Conservation (phyloP, 2,888 invertebrate genomes). For the Athalia circularis region DNA sequence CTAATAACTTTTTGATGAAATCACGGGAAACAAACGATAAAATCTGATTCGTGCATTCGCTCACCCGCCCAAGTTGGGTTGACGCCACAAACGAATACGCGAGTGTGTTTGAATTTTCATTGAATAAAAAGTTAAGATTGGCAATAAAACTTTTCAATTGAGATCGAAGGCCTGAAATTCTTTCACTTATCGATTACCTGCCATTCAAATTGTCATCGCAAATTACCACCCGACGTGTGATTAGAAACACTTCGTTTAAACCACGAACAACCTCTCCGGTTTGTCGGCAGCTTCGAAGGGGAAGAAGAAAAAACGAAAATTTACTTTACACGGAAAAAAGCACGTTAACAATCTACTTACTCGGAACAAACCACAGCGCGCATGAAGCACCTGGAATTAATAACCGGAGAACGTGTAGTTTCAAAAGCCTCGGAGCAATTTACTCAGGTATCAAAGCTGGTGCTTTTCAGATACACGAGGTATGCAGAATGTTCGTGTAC, state of each 20-base stretch:
- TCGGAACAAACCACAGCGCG: neutral
- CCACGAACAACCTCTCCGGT: no score
- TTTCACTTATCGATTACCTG: neutral
- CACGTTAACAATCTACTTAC: neutral
- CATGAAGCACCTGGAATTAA: neutral
- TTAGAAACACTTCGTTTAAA: no score
- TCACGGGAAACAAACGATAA: no score
- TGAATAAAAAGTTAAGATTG: constrained; percentile 23
- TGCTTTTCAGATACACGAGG: neutral
- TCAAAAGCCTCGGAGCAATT: neutral
- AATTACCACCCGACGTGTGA: no score
- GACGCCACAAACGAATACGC: neutral
- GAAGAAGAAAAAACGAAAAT: no score
- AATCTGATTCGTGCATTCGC: neutral
- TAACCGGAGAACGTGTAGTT: neutral
- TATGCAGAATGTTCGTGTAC: neutral
- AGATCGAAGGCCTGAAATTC: constrained; percentile 20
- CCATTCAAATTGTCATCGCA: constrained; percentile 34
- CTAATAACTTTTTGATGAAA: no score
- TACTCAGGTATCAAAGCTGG: neutral
- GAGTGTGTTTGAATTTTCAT: constrained; percentile 28
- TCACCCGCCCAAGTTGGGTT: neutral
- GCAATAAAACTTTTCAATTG: constrained; percentile 40
- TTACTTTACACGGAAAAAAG: no score
- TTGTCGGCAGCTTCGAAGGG: no score